Evolutionary conservation across 2,797 vertebrate species (phyloP).

Genomic region (Dendrocincla fuliginosa): DNA sequence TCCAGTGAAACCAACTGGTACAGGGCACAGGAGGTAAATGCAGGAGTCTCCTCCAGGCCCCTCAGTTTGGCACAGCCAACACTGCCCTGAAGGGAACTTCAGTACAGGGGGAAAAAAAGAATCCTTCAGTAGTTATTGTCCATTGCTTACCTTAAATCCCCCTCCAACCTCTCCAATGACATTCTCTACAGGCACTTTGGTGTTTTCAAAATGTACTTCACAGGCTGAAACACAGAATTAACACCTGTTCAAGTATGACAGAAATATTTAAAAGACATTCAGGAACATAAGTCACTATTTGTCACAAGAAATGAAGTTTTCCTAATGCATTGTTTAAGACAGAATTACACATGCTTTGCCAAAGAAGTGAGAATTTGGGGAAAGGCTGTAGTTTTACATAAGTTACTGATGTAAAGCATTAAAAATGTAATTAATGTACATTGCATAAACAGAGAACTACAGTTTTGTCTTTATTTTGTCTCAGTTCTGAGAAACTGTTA

Average conservation of each 20-base stretch:
- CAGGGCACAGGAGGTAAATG: not conserved
- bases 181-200: constrained; percentile 91
- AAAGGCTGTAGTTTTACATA: not conserved
- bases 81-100: not conserved
- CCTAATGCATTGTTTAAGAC: not conserved
- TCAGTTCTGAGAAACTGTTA: not conserved
- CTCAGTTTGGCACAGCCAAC: not conserved
- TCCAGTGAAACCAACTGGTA: not conserved
- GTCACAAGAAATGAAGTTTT: not conserved
- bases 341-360: not conserved
- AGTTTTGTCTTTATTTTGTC: not conserved
- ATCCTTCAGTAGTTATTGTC: not conserved
- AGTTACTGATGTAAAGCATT: not conserved
- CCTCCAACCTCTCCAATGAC: constrained; percentile 92
- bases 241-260: not conserved
- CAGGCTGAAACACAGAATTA: constrained; percentile 82
- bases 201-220: constrained; percentile 92
- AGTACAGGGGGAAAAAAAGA: not conserved
- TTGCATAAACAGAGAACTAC: not conserved
- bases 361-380: not conserved
- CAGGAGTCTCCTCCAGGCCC: not conserved
- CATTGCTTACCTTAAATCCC: constrained; percentile 89
- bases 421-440: not conserved
- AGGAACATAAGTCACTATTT: not conserved
- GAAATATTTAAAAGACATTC: not conserved